A percentile compares a stretch with the other conserved stretches of the same genome.
These are phyloP conservation scores for Agrochola macilenta DNA, from an alignment of 2,888 invertebrate species.

Conservation along the genomic window DNA sequence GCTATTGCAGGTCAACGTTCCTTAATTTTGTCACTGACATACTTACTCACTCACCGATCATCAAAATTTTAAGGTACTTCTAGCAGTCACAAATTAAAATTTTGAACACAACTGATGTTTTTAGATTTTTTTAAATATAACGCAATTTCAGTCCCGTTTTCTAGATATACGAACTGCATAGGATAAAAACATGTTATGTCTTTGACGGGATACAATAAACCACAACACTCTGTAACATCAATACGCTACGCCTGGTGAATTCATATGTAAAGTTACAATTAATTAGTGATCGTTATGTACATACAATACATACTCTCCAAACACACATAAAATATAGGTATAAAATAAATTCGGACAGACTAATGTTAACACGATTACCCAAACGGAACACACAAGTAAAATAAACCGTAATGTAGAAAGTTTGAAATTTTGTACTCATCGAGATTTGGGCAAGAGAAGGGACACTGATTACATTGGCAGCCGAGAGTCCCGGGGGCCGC, in stretches of 20 bases:
- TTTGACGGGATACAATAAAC: background rate
- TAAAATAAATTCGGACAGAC: slow-evolving; percentile 33
- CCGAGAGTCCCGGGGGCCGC: slow-evolving; percentile 62
- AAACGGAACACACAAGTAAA: slow-evolving; percentile 57
- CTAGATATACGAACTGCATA: too few relatives aligned
- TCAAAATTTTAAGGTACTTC: too few relatives aligned
- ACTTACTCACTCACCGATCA: too few relatives aligned
- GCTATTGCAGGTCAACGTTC: too few relatives aligned
- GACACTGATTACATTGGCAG: slow-evolving; percentile 67
- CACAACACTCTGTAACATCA: background rate
- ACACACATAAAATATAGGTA: slow-evolving; percentile 18
- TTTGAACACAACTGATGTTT: too few relatives aligned
- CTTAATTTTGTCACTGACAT: too few relatives aligned
- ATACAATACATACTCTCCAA: background rate
- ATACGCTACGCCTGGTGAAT: background rate
- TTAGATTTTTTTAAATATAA: too few relatives aligned
- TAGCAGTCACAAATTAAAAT: too few relatives aligned
- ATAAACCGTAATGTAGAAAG: slow-evolving; percentile 66
- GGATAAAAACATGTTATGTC: too few relatives aligned
- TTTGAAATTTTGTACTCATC: slow-evolving; percentile 67
- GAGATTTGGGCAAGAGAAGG: slow-evolving; percentile 64
- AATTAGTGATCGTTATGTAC: background rate
- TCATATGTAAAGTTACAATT: background rate
- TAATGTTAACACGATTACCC: slow-evolving; percentile 55
- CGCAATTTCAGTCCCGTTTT: too few relatives aligned